These are phyloP conservation scores for Thereva nobilitata DNA, from an alignment of 2,888 invertebrate genomes.

Conservation along the genomic window DNA sequence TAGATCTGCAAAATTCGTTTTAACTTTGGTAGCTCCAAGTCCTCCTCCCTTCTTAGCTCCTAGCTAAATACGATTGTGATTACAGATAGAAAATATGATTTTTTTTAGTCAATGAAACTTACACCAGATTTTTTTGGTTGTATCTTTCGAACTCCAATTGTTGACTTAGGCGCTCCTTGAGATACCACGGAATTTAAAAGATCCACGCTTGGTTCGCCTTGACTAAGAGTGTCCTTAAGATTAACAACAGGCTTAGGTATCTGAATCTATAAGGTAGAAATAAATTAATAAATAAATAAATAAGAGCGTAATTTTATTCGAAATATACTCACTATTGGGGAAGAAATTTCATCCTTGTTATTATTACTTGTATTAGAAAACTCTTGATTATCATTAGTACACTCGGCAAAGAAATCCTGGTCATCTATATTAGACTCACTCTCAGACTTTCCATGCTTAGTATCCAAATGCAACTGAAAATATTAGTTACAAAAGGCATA, in stretches of 20 bases:
- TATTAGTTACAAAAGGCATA: background rate
- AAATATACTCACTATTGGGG: constrained; percentile 53
- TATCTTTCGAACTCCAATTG: constrained; percentile 72
- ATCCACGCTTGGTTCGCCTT: constrained; percentile 55
- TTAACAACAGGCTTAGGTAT: background rate
- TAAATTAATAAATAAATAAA: too few species aligned
- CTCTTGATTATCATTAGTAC: constrained; percentile 61
- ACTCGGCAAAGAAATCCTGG: constrained; percentile 90
- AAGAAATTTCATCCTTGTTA: constrained; percentile 48
- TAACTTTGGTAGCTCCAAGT: constrained; percentile 92
- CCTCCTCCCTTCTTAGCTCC: constrained; percentile 82
- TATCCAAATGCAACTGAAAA: constrained; percentile 73
- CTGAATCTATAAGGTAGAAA: too few species aligned
- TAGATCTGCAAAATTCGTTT: constrained; percentile 92
- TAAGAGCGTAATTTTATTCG: background rate
- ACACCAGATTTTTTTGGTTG: constrained; percentile 72
- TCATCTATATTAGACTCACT: constrained; percentile 73
- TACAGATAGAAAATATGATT: constrained; percentile 14
- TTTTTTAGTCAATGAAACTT: constrained; percentile 49
- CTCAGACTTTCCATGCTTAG: constrained; percentile 62
- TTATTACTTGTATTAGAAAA: constrained; percentile 58
- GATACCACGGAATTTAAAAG: constrained; percentile 52
- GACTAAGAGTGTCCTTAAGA: background rate
- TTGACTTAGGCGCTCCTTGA: constrained; percentile 63
- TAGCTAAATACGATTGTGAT: constrained; percentile 60